Evolutionary conservation across 2,888 invertebrate genomes (phyloP).

Genomic region (Rotaria sp.): DNA sequence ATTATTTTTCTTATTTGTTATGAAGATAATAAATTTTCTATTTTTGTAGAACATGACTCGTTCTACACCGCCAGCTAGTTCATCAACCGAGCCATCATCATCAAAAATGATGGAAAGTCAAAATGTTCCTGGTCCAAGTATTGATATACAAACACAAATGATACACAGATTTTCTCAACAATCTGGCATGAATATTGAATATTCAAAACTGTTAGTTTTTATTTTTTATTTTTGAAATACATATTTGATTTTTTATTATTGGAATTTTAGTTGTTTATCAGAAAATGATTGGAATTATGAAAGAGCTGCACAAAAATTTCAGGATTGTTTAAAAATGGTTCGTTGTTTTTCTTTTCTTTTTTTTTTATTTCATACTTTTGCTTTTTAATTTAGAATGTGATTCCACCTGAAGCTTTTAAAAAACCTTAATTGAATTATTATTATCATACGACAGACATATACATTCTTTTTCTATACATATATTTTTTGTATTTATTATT

Average conservation of each 20-base stretch:
- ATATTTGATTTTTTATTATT: not conserved
- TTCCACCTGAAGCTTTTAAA: not conserved
- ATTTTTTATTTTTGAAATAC: not conserved
- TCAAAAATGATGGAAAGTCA: not conserved
- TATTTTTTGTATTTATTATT: conserved; percentile 18
- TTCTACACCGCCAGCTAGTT: not conserved
- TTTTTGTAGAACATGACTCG: not conserved
- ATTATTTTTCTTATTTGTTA: not conserved
- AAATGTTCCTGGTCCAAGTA: not conserved
- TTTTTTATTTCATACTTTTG: not conserved
- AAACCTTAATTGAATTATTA: not conserved
- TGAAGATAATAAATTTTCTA: not conserved
- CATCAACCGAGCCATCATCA: not conserved
- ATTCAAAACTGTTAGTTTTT: not conserved
- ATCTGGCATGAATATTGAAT: conserved; percentile 12
- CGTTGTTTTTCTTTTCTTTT: not conserved
- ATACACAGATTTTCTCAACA: not conserved
- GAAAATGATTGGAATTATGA: conserved; percentile 11
- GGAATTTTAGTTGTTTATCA: not conserved
- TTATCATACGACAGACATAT: not conserved
- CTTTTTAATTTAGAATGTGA: not conserved
- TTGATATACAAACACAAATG: not conserved
- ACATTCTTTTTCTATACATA: not conserved
- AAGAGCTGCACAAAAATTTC: not conserved
- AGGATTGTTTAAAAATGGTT: not conserved